These are phyloP conservation scores for Drosophila bipectinata DNA, from an alignment of 1,140 invertebrate genomes.

Conservation along the genomic window DNA sequence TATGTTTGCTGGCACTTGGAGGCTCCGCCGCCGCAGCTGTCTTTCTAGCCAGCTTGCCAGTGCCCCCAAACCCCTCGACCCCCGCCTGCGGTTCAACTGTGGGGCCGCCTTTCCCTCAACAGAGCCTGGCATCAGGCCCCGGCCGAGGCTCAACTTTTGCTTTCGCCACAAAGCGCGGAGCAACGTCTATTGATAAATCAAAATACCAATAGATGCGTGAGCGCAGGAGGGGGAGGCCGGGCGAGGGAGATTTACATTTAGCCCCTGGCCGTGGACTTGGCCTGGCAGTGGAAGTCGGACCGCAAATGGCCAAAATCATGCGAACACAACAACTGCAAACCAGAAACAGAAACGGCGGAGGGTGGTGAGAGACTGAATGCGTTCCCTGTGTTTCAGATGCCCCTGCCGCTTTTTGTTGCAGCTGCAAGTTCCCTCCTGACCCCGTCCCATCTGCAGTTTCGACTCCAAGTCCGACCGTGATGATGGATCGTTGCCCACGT, in stretches of 20 bases:
- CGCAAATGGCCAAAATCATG: constrained; percentile 80
- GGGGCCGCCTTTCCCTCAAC: constrained; percentile 54
- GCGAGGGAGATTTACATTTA: constrained; percentile 68
- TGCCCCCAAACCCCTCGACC: constrained; percentile 8
- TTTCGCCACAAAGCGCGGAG: constrained; percentile 59
- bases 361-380: constrained; percentile 60
- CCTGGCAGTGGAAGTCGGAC: constrained; percentile 14
- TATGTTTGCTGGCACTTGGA: constrained; percentile 61
- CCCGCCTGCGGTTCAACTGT: constrained; percentile 45
- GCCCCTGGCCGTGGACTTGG: constrained; percentile 65
- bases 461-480: constrained; percentile 44
- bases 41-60: constrained; percentile 28
- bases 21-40: constrained; percentile 57
- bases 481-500: constrained; percentile 76
- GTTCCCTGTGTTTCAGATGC: constrained; percentile 72
- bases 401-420: constrained; percentile 16
- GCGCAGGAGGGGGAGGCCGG: constrained; percentile 3
- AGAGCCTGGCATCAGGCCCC: not conserved
- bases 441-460: constrained; percentile 25
- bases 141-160: constrained; percentile 59
- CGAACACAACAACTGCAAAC: constrained; percentile 46
- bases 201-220: constrained; percentile 79
- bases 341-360: constrained; percentile 7
- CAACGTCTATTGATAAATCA: constrained; percentile 76
- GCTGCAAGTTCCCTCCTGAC: constrained; percentile 19